Percentiles rank a stretch among this genome's conserved stretches.
Evolutionary conservation across 1,140 invertebrate species (phyloP).

Genomic region (Bombus superbus): DNA sequence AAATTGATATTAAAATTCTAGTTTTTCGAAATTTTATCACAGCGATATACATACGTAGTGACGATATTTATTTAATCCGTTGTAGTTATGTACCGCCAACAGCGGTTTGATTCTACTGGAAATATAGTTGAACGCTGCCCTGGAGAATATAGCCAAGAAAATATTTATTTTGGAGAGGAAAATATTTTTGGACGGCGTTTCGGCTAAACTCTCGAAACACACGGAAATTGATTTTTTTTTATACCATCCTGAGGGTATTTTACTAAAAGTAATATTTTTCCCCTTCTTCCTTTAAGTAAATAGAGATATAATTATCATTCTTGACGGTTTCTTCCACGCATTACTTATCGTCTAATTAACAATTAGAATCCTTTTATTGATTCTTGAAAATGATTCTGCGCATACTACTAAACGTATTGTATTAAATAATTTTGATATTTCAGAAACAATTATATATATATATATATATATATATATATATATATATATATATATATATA

Average conservation of each 20-base stretch:
- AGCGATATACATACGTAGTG: neutral
- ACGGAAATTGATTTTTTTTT: slow-evolving; percentile 10
- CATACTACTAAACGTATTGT: neutral
- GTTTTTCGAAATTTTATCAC: neutral
- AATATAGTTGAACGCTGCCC: neutral
- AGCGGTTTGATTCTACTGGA: slow-evolving; percentile 1
- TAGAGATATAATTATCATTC: neutral
- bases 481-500: no score
- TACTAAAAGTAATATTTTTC: neutral
- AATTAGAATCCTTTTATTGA: neutral
- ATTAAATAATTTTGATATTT: neutral
- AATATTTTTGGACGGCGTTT: slow-evolving; percentile 11
- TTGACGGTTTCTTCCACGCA: no score
- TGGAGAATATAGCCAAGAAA: slow-evolving; percentile 4
- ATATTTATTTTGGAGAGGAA: slow-evolving; percentile 9
- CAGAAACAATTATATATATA: neutral
- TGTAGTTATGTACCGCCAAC: neutral
- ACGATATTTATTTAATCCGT: slow-evolving; percentile 3
- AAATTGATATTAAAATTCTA: neutral
- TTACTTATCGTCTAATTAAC: neutral
- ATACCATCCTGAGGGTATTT: neutral
- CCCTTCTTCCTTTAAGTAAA: neutral
- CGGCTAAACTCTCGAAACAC: neutral
- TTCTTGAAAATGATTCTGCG: neutral
- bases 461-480: no score